Conservation (phyloP, 23 tunicate species). For the Trididemnum clinides region DNA sequence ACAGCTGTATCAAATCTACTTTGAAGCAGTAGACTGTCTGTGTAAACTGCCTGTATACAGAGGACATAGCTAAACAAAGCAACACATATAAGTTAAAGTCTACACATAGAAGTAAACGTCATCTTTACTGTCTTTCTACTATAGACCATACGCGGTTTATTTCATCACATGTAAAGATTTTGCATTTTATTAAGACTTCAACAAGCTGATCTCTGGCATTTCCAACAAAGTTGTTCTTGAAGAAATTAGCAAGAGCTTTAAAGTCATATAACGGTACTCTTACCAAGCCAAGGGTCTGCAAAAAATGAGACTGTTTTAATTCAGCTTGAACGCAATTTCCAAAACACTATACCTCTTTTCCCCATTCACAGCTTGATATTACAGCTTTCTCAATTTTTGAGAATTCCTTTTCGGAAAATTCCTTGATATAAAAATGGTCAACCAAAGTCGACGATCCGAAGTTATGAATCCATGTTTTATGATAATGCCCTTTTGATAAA, state of each 20-base stretch:
- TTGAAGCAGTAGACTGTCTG: too few species aligned
- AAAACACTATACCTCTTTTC: slow-evolving; percentile 21
- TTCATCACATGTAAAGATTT: background rate
- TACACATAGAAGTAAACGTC: too few species aligned
- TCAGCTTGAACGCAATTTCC: background rate
- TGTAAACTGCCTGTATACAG: too few species aligned
- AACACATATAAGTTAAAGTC: too few species aligned
- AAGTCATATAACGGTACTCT: slow-evolving; percentile 8
- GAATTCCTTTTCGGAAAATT: slow-evolving; percentile 8
- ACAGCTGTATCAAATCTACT: too few species aligned
- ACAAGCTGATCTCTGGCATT: slow-evolving; percentile 32
- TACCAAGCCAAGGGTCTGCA: slow-evolving; percentile 15
- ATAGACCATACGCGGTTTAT: background rate
- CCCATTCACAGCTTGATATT: background rate
- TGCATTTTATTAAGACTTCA: background rate
- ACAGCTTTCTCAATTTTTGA: slow-evolving; percentile 10
- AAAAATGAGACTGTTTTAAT: background rate
- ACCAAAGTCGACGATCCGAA: background rate
- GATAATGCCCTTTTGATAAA: background rate
- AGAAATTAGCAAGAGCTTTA: background rate
- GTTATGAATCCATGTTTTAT: background rate
- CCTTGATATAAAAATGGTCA: slow-evolving; percentile 13
- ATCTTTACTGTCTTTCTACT: background rate
- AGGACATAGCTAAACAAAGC: too few species aligned
- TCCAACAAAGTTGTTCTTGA: slow-evolving; percentile 11